Conservation (phyloP, 2,888 invertebrate genomes). For the Abscondita cerata region DNA sequence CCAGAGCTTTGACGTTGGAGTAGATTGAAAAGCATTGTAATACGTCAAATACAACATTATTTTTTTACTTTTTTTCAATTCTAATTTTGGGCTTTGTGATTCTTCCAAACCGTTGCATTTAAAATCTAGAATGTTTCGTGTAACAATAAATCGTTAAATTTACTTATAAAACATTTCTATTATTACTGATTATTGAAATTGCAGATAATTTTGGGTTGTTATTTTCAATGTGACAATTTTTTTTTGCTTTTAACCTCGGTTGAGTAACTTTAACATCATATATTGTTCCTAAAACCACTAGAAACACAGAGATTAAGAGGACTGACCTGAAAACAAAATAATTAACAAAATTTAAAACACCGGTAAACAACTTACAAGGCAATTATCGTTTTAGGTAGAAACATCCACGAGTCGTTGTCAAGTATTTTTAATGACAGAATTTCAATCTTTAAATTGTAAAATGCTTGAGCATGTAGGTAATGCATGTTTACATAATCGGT, state of each 20-base stretch:
- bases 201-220: background rate
- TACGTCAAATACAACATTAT: conserved; percentile 36
- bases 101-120: no score
- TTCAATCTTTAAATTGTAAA: conserved; percentile 53
- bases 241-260: conserved; percentile 13
- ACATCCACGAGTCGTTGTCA: conserved; percentile 50
- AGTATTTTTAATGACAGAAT: conserved; percentile 52
- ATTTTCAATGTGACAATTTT: background rate
- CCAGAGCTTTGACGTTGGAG: conserved; percentile 58
- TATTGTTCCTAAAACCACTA: conserved; percentile 47
- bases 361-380: conserved; percentile 50
- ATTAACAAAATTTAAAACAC: background rate
- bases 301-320: conserved; percentile 39
- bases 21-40: conserved; percentile 61
- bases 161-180: background rate
- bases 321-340: conserved; percentile 42
- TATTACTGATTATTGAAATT: conserved; percentile 11
- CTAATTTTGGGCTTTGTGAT: background rate
- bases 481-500: conserved; percentile 49
- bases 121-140: background rate
- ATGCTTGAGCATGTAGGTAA: conserved; percentile 51
- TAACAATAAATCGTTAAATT: no score
- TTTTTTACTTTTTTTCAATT: conserved; percentile 4
- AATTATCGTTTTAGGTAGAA: conserved; percentile 50
- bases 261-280: conserved; percentile 33